Base-by-base conservation (phyloP, 1,140 invertebrate genomes). In the Penaeus indicus region DNA sequence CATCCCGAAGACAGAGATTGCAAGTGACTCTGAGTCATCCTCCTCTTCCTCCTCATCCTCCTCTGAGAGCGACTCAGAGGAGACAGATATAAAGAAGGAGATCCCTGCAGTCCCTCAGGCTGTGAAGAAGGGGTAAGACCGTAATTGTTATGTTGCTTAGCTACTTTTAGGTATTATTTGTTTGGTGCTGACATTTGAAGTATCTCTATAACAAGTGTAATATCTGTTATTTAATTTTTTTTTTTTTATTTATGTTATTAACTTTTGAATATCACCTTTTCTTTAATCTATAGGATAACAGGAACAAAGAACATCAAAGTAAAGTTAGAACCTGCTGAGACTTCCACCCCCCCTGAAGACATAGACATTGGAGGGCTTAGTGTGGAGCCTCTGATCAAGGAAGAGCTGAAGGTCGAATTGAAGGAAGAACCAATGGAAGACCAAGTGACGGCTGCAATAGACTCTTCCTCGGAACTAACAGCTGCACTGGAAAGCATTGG, bases 391-490 rank as follows among this genome's bases (percentile, higher is more conserved):
- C 25, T 78, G 42, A n/a, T 61, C 5, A 79, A 83, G 61, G 81
- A 88, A 21, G 86, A 88, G 32, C 61, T 88, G 7, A 83, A 88
- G 38, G 22, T 75, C n/a, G 81, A 84, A 32, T 16, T 84, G 21
- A 84, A 88, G 25, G 86, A 88, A 67, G 86, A 88, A 64, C 72
- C 75, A 8, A 79, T 88, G 81, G 86, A 88, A 27, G 86, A 88
- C 60, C 86, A 88, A 54, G 86, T 88, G n/a, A 84, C 86, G 0
- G 86, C 86, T 83, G 86, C 86, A 25, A 88, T 88, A 63, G 86
- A 88, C 38, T 84, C 86, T 4, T 88, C 86, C 18, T 88, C 86
- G n/a, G 86, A 88, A 27, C 81, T 88, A 16, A 88, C 86, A 11
- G 86, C 86, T 5, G 86, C 86, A 7, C 38, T 88, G 54, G 86